Evolutionary conservation across 2,113 vertebrate genomes (phyloP).

Genomic region (Numida meleagris): DNA sequence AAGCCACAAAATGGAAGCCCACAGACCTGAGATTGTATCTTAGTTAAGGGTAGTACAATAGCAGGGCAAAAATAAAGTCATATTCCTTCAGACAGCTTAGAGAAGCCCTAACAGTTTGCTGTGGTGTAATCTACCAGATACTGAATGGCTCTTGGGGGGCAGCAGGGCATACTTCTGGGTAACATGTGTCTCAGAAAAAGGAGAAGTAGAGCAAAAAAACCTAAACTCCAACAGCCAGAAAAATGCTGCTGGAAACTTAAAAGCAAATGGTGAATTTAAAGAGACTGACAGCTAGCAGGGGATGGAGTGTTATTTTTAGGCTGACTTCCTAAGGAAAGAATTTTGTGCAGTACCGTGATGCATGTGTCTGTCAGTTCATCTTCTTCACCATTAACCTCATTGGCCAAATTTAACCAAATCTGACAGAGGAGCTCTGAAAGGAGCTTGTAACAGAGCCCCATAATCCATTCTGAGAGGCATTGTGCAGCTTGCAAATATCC

Average conservation of each 20-base stretch:
- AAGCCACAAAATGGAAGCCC: not conserved
- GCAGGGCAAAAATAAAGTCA: not conserved
- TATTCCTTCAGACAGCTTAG: not conserved
- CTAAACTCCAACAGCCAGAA: not conserved
- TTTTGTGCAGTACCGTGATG: not conserved
- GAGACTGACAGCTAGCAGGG: not conserved
- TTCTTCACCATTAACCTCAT: not conserved
- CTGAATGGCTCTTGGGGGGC: not conserved
- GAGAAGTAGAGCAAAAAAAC: not conserved
- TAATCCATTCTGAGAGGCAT: not conserved
- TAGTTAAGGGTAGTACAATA: not conserved
- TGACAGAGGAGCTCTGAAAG: constrained; percentile 17
- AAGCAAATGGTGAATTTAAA: constrained; percentile 2
- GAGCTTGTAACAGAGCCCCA: not conserved
- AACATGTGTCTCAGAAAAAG: not conserved
- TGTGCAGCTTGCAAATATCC: not conserved
- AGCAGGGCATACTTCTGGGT: not conserved
- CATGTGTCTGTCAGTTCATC: constrained; percentile 6
- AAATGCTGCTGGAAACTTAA: not conserved
- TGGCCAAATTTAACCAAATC: constrained; percentile 26
- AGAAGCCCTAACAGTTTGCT: not conserved
- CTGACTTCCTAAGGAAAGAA: not conserved
- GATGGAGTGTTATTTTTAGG: constrained; percentile 40
- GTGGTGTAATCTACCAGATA: not conserved
- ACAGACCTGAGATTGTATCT: not conserved